Evolutionary conservation across 1,140 invertebrate species (phyloP).

Genomic region (Zeugodacus cucurbitae): DNA sequence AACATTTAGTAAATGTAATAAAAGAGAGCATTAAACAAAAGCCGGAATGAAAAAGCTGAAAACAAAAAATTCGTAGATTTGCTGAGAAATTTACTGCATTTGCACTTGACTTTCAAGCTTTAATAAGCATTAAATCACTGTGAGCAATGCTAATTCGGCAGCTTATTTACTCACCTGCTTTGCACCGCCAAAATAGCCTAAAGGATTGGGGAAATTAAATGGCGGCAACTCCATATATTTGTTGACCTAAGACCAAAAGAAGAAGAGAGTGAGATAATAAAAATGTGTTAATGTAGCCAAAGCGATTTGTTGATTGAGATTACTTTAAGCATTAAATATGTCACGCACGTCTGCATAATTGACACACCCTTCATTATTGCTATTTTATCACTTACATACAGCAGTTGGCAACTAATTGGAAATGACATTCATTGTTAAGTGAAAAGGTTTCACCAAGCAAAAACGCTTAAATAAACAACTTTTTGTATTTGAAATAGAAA

Average conservation of each 20-base stretch:
- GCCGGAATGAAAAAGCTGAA: neutral
- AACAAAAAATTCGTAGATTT: neutral
- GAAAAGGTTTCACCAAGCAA: no score
- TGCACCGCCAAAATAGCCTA: constrained; percentile 75
- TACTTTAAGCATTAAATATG: neutral
- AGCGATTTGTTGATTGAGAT: neutral
- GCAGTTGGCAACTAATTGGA: no score
- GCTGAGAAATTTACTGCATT: neutral
- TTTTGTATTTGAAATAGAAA: no score
- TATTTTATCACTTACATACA: neutral
- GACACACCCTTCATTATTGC: neutral
- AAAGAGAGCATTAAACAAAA: neutral
- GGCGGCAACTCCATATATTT: constrained; percentile 81
- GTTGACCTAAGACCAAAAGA: constrained; percentile 71
- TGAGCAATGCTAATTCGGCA: neutral
- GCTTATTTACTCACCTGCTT: constrained; percentile 71
- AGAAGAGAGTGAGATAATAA: constrained; percentile 41
- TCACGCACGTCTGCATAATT: neutral
- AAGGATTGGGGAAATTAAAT: constrained; percentile 86
- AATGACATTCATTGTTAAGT: no score
- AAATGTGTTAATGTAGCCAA: neutral
- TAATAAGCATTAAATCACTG: no score
- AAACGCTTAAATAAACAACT: no score
- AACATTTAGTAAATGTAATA: neutral
- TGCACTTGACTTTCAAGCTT: neutral